Conservation (phyloP, 2,113 vertebrate species). For the Ctenodactylus gundi region DNA sequence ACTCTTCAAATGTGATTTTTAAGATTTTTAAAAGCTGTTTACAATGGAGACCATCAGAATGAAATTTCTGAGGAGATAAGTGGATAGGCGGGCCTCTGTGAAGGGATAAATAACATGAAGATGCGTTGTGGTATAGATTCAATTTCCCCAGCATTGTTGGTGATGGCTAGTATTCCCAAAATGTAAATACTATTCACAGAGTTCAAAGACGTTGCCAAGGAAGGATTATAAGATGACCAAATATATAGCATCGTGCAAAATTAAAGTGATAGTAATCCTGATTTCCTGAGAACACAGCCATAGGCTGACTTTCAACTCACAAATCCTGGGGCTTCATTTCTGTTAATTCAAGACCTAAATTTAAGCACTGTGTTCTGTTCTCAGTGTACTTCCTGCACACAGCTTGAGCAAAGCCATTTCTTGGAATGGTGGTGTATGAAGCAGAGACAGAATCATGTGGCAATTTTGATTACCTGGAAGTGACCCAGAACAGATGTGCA, state of each 20-base stretch:
- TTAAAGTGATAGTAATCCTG: background rate
- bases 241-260: background rate
- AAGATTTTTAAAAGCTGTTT: background rate
- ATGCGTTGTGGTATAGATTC: background rate
- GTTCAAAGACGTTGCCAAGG: background rate
- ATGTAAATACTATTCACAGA: background rate
- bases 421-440: background rate
- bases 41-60: background rate
- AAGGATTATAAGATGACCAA: background rate
- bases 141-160: background rate
- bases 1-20: no score
- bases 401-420: background rate
- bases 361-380: background rate
- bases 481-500: background rate
- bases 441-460: background rate
- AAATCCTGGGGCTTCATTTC: conserved; percentile 36
- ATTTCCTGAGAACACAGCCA: background rate
- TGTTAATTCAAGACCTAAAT: conserved; percentile 28
- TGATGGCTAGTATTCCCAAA: background rate
- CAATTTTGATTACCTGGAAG: background rate
- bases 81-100: background rate
- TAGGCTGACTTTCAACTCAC: background rate
- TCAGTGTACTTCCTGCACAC: conserved; percentile 32
- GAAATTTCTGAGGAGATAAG: background rate
- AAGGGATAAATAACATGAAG: background rate